A percentile compares a stretch with the other conserved stretches of the same genome.
phyloP scores from a whole-genome alignment of 1,140 invertebrate species.

The Heterodera schachtii region DNA sequence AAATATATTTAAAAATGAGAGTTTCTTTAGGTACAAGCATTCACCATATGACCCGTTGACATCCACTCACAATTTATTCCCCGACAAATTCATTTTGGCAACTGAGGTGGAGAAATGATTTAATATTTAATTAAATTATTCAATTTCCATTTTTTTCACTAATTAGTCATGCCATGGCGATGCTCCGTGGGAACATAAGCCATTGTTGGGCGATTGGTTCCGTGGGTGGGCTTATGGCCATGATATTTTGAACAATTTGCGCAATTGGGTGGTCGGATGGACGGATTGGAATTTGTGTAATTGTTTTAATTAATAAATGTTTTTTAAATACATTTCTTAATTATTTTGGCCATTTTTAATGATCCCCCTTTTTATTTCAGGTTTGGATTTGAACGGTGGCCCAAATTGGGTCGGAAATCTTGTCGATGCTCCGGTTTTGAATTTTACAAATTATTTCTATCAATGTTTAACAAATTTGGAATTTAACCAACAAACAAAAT shows the following conservation, averaged over 20 bases:
- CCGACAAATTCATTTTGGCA: conserved; percentile 76
- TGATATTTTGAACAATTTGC: conserved; percentile 71
- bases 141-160: background rate
- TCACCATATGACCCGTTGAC: conserved; percentile 67
- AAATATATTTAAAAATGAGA: background rate
- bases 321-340: too few relatives aligned
- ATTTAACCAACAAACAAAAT: too few relatives aligned
- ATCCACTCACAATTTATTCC: conserved; percentile 70
- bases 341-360: too few relatives aligned
- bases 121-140: background rate
- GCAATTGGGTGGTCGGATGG: conserved; percentile 43
- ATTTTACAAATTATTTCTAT: too few relatives aligned
- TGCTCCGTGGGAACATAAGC: conserved; percentile 31
- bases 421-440: conserved; percentile 74
- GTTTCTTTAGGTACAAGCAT: conserved; percentile 25
- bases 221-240: conserved; percentile 36
- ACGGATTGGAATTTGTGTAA: conserved; percentile 81
- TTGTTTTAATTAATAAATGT: background rate
- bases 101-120: conserved; percentile 75
- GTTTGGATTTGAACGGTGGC: conserved; percentile 71
- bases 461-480: too few relatives aligned
- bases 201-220: conserved; percentile 41
- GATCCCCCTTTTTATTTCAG: background rate
- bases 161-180: conserved; percentile 40
- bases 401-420: conserved; percentile 76